These are phyloP conservation scores for Crypturellus undulatus DNA, from an alignment of 2,113 vertebrate genomes.

Conservation along the genomic window DNA sequence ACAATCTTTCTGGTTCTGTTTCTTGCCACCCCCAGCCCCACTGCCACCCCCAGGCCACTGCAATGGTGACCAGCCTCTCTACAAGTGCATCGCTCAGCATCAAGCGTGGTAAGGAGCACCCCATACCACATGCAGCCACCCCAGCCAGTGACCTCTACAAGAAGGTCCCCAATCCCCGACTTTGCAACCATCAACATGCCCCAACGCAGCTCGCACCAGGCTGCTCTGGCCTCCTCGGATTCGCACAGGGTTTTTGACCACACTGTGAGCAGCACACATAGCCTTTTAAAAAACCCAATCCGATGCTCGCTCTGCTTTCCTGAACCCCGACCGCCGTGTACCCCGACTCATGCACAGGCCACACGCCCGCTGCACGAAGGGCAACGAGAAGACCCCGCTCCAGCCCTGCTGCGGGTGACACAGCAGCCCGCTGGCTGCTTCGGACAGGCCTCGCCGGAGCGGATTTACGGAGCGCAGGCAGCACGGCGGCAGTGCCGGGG, in stretches of 20 bases:
- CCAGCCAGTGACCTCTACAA: neutral
- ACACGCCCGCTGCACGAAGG: neutral
- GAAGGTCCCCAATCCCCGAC: fast-evolving
- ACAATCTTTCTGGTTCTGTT: neutral
- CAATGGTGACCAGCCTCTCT: too few relatives aligned
- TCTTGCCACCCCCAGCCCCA: neutral
- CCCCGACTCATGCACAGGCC: neutral
- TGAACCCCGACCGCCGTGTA: neutral
- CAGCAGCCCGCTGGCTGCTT: neutral
- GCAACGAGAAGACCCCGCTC: neutral
- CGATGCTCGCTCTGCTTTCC: neutral
- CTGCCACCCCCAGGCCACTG: neutral
- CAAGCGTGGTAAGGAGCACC: fast-evolving
- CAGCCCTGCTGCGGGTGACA: neutral
- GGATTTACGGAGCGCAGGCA: neutral
- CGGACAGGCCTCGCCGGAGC: neutral
- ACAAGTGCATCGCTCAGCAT: neutral
- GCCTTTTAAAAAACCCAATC: neutral
- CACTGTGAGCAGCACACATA: neutral
- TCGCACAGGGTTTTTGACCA: neutral
- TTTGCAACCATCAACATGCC: neutral
- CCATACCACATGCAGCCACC: neutral
- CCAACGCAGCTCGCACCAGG: fast-evolving
- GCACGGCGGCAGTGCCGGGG: neutral
- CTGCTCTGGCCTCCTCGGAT: neutral